Conservation (phyloP, 1,140 invertebrate species). For the Alviniconcha marisindica region DNA sequence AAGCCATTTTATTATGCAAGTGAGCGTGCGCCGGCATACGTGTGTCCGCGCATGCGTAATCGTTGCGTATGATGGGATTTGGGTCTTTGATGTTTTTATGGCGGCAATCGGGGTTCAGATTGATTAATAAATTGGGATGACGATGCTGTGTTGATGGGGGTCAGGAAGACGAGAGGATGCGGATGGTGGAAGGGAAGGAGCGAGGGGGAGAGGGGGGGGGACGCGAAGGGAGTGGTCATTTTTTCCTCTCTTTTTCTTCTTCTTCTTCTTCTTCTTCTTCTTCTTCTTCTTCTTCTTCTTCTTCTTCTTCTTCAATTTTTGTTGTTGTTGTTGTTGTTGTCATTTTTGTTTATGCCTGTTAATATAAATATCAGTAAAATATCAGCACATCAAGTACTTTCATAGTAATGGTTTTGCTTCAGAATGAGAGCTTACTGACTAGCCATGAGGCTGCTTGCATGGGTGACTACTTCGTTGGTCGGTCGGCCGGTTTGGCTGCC, state of each 20-base stretch:
- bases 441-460: too few relatives aligned
- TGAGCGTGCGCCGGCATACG: slow-evolving; percentile 10
- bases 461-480: too few relatives aligned
- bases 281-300: neutral
- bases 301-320: neutral
- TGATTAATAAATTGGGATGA: too few relatives aligned
- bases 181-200: neutral
- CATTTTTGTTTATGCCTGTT: too few relatives aligned
- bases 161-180: neutral
- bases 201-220: neutral
- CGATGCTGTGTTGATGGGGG: neutral
- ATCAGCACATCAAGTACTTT: too few relatives aligned
- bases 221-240: neutral
- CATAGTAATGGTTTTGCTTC: too few relatives aligned
- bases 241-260: neutral
- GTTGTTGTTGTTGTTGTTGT: too few relatives aligned
- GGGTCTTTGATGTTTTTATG: neutral
- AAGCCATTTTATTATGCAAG: neutral
- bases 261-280: neutral
- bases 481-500: too few relatives aligned
- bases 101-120: too few relatives aligned
- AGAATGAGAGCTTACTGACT: too few relatives aligned
- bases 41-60: slow-evolving; percentile 13
- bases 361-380: too few relatives aligned
- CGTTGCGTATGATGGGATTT: slow-evolving; percentile 22